Evolutionary conservation across 2,888 invertebrate genomes (phyloP), one percentile per base, ranked within the genome.

Genomic region (Sarcophaga rosellei): DNA sequence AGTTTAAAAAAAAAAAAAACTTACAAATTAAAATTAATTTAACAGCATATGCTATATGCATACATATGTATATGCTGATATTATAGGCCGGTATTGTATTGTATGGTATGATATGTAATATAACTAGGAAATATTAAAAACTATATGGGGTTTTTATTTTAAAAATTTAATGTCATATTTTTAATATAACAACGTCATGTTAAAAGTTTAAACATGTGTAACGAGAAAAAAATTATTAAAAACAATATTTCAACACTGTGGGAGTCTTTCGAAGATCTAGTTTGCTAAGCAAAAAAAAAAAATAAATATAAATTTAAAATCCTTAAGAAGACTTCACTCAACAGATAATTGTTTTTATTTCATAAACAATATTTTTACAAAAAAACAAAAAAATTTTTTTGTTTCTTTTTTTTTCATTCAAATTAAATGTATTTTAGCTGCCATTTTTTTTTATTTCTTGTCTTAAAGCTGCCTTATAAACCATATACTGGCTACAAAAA

Each of bases 21-120:
- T n/a, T n/a, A 70, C 61, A 84, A 84, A 84, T 84, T 84, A 80
- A 84, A 80, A 84, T 84, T 84, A 84, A 84, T 84, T 84, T 84
- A 84, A 80, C 70, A 75, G 75, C 70, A 74, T 70, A 62, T 59
- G 76, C 25, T 23, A 15, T 15, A 59, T 61, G 21, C n/a, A n/a
- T 72, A 72, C 4, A 5, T 53, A 53, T 5, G 3, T 15, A 53
- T 17, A 53, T 53, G 17, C 53, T 15, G 4, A 53, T 53, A 17
- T 35, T 35, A 35, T 35, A 35, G 1, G 8, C 3, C 35, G 8
- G 35, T 35, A 35, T 35, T 35, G 35, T 10, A 8, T 35, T 0
- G 35, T 10, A 35, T 8, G 1, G 35, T 10, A 10, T 35, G 35
- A 35, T 47, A 47, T 15, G 17, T 0, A 53, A 5, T 12, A 3